Evolutionary conservation across 1,140 invertebrate species (phyloP), one percentile per base, ranked within the genome.

Genomic region (Trichonephila clavata): DNA sequence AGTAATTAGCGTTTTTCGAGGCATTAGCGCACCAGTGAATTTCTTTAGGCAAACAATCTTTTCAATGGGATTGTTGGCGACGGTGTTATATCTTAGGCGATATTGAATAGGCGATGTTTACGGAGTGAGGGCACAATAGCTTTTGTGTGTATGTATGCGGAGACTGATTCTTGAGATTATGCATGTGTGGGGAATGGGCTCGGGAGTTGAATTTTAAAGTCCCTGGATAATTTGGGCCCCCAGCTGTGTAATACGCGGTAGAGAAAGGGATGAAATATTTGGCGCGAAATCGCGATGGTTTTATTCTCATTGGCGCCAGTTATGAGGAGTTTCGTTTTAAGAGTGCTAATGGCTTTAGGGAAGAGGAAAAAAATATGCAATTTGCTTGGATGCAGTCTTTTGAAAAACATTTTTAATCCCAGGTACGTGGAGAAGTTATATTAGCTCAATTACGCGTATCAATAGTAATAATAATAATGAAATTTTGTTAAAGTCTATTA

Each of bases 1-100:
- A 89, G 87, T 89, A 89, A 71, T 89, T 89, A 89, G 87, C 87
- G 87, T 89, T 89, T 89, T 89, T 89, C 32, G 87, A 87, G 87
- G 50, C 84, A 86, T 86, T 86, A 86, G 84, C 84, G 84, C 84
- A n/a, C 84, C 84, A 89, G 87, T 50, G 63, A 89, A 57, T 89
- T 89, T 89, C 87, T 89, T 89, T 77, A 18, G 57, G 87, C 63
- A 89, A 89, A 89, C 87, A 89, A 27, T 71, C 65, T 71, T 89
- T 89, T 89, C 32, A 50, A 89, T 71, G 50, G 65, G 10, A 71
- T 68, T 68, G 32, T 89, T 89, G 87, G 63, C 83, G 71, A 84
- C 18, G 57, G 83, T 84, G 71, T 32, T 86, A 86, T 86, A 86
- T 86, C 57, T 77, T 61, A 61, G 59, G 84, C 59, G 59, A 32